Base-by-base conservation (phyloP, 2,888 invertebrate species). In the Pseudococcus jackbeardsleyi region DNA sequence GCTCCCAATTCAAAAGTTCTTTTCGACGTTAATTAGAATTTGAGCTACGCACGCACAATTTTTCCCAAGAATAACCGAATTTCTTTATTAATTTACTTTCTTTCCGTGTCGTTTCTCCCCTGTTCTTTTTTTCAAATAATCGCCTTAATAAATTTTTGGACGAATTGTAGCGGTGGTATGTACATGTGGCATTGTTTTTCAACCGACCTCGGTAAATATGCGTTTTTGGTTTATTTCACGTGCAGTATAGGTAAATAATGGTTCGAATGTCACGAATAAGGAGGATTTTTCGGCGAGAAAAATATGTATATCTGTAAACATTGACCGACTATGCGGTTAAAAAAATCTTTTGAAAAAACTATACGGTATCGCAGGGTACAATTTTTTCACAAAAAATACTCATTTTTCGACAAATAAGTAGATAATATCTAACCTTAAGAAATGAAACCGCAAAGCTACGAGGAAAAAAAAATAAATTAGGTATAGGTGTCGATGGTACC, bases 11-110 rank as follows among this genome's bases (percentile, higher is more conserved):
- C 64, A 17, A 86, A 86, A 86, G 86, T 86, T 86, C 86, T 42
- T 86, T 86, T 86, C 77, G 77, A 86, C 86, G 86, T 77, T 86
- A 86, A 86, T 72, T 48, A 77, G 79, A 82, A 82, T 82, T 82
- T 46, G 15, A 82, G 46, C 46, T 82, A 82, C 79, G 79, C 79
- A 82, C 79, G 79, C 79, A 82, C 79, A 82, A 82, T 82, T 82
- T 82, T 82, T 82, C 79, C 79, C 79, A 82, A 46, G 42, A 82
- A 82, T 82, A 46, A 82, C 42, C 79, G 79, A 82, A 46, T 82
- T 82, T 46, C 79, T 82, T 42, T 82, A 82, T 82, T 82, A 46
- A 72, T 72, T 72, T 72, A 72, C 72, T 72, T 82, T 82, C 46
- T 82, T 46, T 82, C 22, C 42, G n/a, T 82, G 79, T 46, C 46